Conservation (phyloP, 1,140 invertebrate species). For the Zaprionus capensis region DNA sequence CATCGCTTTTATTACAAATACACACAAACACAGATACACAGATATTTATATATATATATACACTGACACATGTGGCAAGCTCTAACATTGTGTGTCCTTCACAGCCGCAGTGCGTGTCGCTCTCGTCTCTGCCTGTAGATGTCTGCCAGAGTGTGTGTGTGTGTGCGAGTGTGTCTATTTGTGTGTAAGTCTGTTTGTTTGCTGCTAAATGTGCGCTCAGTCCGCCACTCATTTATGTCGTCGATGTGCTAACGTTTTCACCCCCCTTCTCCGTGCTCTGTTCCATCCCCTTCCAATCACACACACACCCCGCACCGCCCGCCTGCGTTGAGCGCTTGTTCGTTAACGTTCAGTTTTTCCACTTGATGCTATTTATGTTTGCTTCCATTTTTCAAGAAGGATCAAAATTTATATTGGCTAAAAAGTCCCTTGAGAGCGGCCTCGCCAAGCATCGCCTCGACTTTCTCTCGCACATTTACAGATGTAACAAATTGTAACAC, state of each 20-base stretch:
- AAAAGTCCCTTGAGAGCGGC: constrained; percentile 77
- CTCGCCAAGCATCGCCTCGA: constrained; percentile 45
- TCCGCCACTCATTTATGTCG: constrained; percentile 81
- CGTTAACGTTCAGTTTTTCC: constrained; percentile 76
- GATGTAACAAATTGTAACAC: constrained; percentile 83
- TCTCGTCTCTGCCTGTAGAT: constrained; percentile 7
- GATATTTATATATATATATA: constrained; percentile 27
- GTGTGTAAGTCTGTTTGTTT: constrained; percentile 71
- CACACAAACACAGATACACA: constrained; percentile 62
- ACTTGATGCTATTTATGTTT: constrained; percentile 83
- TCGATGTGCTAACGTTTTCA: constrained; percentile 72
- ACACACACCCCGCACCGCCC: background rate
- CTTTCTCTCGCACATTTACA: constrained; percentile 66
- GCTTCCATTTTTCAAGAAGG: constrained; percentile 83
- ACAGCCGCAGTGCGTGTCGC: constrained; percentile 63
- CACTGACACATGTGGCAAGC: constrained; percentile 67
- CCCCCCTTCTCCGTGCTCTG: constrained; percentile 16
- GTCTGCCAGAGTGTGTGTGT: constrained; percentile 25
- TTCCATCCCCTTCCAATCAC: background rate
- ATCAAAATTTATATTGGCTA: constrained; percentile 83
- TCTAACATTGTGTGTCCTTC: constrained; percentile 79
- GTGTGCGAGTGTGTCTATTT: constrained; percentile 25
- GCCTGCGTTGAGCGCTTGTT: constrained; percentile 52
- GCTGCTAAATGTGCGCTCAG: constrained; percentile 81
- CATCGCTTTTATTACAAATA: constrained; percentile 82